phyloP scores from a whole-genome alignment of 2,797 vertebrate species.

The Poecile montanus region DNA sequence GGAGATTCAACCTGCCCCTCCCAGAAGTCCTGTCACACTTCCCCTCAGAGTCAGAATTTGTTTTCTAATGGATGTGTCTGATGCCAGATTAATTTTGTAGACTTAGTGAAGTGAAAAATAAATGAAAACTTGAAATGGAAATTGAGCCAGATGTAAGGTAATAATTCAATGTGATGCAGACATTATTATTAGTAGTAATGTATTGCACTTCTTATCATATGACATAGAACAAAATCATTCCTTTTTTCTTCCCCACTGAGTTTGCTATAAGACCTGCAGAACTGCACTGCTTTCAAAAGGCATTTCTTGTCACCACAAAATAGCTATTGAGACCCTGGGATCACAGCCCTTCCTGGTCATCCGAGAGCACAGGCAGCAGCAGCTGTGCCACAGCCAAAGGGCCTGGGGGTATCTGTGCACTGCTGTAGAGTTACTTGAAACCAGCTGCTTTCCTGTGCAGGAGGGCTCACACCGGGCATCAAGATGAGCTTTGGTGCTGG shows the following conservation, averaged over 20 bases:
- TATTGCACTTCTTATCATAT: background rate
- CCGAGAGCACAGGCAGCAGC: background rate
- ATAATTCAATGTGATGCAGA: background rate
- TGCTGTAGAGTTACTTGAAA: background rate
- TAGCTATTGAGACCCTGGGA: background rate
- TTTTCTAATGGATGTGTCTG: background rate
- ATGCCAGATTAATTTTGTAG: background rate
- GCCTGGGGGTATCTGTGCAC: background rate
- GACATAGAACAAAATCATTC: background rate
- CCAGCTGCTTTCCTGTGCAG: background rate
- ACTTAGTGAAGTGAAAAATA: conserved; percentile 5
- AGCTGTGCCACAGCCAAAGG: background rate
- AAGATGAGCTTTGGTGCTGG: background rate
- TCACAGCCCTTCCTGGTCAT: background rate
- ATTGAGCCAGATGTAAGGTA: background rate
- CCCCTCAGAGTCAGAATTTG: background rate
- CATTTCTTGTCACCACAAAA: background rate
- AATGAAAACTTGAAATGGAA: conserved; percentile 3
- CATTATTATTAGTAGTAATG: background rate
- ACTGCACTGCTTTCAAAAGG: background rate
- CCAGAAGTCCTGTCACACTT: background rate
- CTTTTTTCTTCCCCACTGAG: background rate
- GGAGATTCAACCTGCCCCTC: background rate
- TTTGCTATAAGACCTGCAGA: background rate
- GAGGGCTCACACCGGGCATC: background rate